Evolutionary conservation across 2,888 invertebrate genomes (phyloP).

Genomic region (Aricia artaxerxes): DNA sequence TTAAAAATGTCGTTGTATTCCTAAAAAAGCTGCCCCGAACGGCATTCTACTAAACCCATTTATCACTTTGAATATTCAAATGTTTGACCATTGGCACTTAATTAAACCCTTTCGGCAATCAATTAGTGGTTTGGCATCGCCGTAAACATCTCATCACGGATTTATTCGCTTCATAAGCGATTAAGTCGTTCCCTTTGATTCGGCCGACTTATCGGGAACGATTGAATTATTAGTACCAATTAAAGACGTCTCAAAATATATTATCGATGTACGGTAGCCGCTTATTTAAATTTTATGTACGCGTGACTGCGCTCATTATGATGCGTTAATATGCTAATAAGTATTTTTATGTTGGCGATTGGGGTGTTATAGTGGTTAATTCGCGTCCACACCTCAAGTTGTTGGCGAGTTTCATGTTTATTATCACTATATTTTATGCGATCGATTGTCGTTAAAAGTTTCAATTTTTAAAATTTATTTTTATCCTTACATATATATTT

Average conservation of each 20-base stretch:
- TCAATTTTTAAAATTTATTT: not conserved
- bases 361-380: conserved; percentile 21
- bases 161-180: conserved; percentile 61
- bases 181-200: conserved; percentile 66
- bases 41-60: conserved; percentile 14
- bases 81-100: conserved; percentile 36
- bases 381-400: conserved; percentile 8
- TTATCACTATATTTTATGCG: no score
- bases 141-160: conserved; percentile 54
- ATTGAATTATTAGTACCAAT: conserved; percentile 75
- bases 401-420: not conserved
- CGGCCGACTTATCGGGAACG: conserved; percentile 63
- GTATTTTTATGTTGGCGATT: conserved; percentile 28
- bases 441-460: not conserved
- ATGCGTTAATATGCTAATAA: conserved; percentile 59
- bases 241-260: conserved; percentile 70
- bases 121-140: conserved; percentile 50
- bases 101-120: conserved; percentile 49
- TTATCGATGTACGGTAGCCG: conserved; percentile 79
- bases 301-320: conserved; percentile 73
- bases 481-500: not conserved
- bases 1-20: not conserved
- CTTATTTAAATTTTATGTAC: conserved; percentile 74
- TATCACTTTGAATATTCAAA: conserved; percentile 13
- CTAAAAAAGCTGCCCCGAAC: not conserved